Percentiles rank a stretch among this genome's conserved stretches.
These are phyloP conservation scores for Megaceryle alcyon DNA, from an alignment of 2,797 vertebrate genomes.

Conservation along the genomic window DNA sequence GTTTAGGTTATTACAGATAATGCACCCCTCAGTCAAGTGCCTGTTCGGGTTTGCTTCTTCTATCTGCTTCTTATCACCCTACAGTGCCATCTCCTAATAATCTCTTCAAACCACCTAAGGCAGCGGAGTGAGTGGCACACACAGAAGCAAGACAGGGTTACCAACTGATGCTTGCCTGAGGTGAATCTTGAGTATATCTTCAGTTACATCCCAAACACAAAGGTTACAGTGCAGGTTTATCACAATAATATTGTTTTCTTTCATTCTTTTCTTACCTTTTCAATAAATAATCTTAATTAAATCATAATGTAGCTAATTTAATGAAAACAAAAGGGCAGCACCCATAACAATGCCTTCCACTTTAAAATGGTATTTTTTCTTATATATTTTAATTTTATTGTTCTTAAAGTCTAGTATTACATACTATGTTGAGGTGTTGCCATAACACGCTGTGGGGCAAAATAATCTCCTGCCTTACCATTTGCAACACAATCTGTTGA, in stretches of 20 bases:
- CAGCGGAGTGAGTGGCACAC: fast-evolving
- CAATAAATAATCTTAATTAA: neutral
- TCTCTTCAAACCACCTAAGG: neutral
- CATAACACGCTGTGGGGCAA: neutral
- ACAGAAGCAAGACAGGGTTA: neutral
- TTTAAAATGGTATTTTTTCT: neutral
- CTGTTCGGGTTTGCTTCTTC: neutral
- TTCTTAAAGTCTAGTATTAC: neutral
- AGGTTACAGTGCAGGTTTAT: neutral
- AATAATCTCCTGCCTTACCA: neutral
- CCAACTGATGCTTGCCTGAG: neutral
- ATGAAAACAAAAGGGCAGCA: neutral
- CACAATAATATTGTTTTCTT: neutral
- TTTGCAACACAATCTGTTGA: neutral
- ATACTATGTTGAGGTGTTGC: neutral
- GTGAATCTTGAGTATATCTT: neutral
- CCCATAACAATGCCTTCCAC: neutral
- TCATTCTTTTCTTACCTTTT: neutral
- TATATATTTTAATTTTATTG: neutral
- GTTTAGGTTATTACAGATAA: neutral
- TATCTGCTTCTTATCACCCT: neutral
- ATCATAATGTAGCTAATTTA: neutral
- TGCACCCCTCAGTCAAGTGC: neutral
- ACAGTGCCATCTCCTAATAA: neutral
- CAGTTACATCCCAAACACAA: neutral